These are phyloP conservation scores for Hemaris fuciformis DNA, from an alignment of 2,888 invertebrate species.

Conservation along the genomic window DNA sequence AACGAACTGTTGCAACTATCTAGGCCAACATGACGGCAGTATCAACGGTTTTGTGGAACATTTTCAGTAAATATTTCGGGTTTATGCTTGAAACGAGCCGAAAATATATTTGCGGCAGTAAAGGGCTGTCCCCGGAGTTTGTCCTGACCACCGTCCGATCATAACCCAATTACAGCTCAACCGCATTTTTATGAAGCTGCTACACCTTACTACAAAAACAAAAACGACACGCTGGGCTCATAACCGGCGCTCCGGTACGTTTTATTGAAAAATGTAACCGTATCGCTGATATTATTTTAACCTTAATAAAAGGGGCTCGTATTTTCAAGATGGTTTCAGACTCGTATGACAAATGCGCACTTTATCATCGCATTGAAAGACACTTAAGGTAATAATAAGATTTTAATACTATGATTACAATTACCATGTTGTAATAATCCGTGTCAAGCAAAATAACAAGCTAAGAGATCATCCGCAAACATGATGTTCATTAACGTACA, in stretches of 20 bases:
- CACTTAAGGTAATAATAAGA: too few species aligned
- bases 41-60: conserved; percentile 11
- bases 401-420: too few species aligned
- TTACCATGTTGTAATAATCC: too few species aligned
- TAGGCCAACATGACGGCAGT: not conserved
- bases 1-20: not conserved
- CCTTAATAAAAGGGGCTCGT: not conserved
- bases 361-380: not conserved
- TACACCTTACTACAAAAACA: conserved; percentile 39
- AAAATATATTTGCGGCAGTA: conserved; percentile 44
- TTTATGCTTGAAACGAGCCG: conserved; percentile 13
- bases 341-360: not conserved
- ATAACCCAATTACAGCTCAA: conserved; percentile 62
- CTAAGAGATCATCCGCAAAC: too few species aligned
- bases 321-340: not conserved
- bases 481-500: too few species aligned
- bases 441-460: too few species aligned
- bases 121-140: conserved; percentile 41
- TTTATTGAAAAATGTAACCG: not conserved
- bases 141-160: conserved; percentile 47
- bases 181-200: conserved; percentile 57
- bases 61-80: conserved; percentile 12
- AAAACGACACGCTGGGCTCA: conserved; percentile 27
- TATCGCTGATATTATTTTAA: not conserved
- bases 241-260: not conserved